phyloP scores from a whole-genome alignment of 2,113 vertebrate species.

The Dipodomys stephensi region DNA sequence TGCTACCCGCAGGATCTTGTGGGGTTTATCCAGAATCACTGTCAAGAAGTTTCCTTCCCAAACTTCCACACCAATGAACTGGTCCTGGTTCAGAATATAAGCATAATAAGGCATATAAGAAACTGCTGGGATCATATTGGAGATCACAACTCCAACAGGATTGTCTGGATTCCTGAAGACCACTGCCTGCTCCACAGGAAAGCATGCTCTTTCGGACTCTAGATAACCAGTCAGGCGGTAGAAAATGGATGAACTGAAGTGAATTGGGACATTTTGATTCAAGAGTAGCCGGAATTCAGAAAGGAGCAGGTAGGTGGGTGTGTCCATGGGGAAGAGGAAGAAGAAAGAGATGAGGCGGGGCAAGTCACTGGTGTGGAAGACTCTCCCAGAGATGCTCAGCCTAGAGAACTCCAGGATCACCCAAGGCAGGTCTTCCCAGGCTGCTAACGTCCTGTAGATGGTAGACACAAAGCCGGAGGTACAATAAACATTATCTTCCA shows the following conservation, averaged over 20 bases:
- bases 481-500: constrained; percentile 89
- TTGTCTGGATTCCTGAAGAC: constrained; percentile 84
- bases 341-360: constrained; percentile 89
- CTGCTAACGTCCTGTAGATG: constrained; percentile 74
- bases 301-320: constrained; percentile 92
- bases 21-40: constrained; percentile 83
- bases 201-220: constrained; percentile 85
- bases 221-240: constrained; percentile 89
- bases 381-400: constrained; percentile 93
- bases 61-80: constrained; percentile 88
- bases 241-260: constrained; percentile 91
- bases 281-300: constrained; percentile 89
- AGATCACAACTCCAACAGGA: constrained; percentile 85
- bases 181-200: constrained; percentile 88
- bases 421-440: constrained; percentile 87
- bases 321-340: constrained; percentile 93
- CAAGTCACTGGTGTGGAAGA: constrained; percentile 90
- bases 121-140: constrained; percentile 83
- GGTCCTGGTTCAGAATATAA: constrained; percentile 82
- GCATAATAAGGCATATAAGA: constrained; percentile 84
- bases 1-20: constrained; percentile 77
- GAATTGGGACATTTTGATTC: constrained; percentile 87
- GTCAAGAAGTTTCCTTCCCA: constrained; percentile 85
- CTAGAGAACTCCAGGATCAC: constrained; percentile 92
- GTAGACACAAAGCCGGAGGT: constrained; percentile 87